A percentile compares a stretch with the other conserved stretches of the same genome.
These are phyloP conservation scores for Chymomyza fuscimana DNA, from an alignment of 2,888 invertebrate species.

Conservation along the genomic window DNA sequence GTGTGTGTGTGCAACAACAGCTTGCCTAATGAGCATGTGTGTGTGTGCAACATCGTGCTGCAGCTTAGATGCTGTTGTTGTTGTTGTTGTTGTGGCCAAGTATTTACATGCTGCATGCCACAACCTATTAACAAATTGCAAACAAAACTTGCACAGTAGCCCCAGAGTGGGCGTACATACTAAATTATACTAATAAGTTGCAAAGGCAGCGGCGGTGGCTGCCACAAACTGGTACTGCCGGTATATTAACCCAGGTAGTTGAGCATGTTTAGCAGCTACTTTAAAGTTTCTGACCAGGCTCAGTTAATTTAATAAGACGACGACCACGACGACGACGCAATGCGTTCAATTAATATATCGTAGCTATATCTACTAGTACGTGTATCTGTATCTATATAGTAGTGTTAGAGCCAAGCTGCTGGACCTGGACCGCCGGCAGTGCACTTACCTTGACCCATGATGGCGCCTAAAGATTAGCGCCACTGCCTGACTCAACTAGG, in stretches of 20 bases:
- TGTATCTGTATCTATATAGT: slow-evolving; percentile 6
- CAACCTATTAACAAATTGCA: slow-evolving; percentile 71
- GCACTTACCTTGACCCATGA: slow-evolving; percentile 66
- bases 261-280: slow-evolving; percentile 39
- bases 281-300: slow-evolving; percentile 23
- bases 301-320: slow-evolving; percentile 44
- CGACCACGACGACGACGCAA: slow-evolving; percentile 36
- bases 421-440: neutral
- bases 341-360: slow-evolving; percentile 57
- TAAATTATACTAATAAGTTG: slow-evolving; percentile 65
- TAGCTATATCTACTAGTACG: no score
- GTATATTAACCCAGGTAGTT: neutral
- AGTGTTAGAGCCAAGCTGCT: slow-evolving; percentile 38
- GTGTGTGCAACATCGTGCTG: slow-evolving; percentile 31
- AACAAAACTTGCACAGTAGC: slow-evolving; percentile 64
- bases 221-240: neutral
- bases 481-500: slow-evolving; percentile 60
- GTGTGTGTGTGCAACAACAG: slow-evolving; percentile 35
- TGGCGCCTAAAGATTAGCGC: slow-evolving; percentile 68
- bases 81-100: slow-evolving; percentile 22
- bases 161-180: slow-evolving; percentile 66
- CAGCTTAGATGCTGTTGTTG: slow-evolving; percentile 23
- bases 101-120: slow-evolving; percentile 72
- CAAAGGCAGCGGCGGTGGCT: neutral
- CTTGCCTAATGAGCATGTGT: slow-evolving; percentile 59